Percentiles rank a stretch among this genome's conserved stretches.
phyloP scores from a whole-genome alignment of 2,888 invertebrate species.

The Lydus trimaculatus region DNA sequence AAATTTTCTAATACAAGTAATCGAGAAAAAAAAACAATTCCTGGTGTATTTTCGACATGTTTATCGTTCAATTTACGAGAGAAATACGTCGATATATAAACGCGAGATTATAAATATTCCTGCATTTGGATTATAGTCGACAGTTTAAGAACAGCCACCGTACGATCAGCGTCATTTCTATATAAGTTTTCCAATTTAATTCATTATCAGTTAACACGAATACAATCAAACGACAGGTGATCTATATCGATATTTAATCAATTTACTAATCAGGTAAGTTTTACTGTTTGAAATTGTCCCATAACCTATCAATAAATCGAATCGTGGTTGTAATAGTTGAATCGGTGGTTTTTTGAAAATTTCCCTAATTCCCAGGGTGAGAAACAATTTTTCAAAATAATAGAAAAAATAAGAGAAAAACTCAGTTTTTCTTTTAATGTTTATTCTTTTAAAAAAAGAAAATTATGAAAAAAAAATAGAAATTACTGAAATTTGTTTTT shows the following conservation, averaged over 20 bases:
- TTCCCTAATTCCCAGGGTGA: not conserved
- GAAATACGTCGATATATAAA: not conserved
- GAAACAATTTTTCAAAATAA: not conserved
- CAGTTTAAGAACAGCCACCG: constrained; percentile 25
- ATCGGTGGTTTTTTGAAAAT: not conserved
- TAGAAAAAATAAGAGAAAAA: no score
- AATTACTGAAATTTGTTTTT: not conserved
- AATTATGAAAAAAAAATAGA: not conserved
- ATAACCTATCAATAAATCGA: not conserved
- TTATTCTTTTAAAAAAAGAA: no score
- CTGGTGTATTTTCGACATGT: not conserved
- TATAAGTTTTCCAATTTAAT: not conserved
- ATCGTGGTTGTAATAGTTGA: not conserved
- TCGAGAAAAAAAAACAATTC: not conserved
- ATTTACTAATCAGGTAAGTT: constrained; percentile 16
- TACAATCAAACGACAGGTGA: constrained; percentile 17
- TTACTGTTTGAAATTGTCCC: not conserved
- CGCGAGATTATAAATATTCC: not conserved
- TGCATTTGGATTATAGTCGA: not conserved
- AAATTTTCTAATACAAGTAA: no score
- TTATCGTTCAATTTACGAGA: not conserved
- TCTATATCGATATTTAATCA: constrained; percentile 12
- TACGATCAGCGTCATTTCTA: constrained; percentile 15
- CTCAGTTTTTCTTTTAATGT: no score
- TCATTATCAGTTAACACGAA: not conserved